Percentiles rank a stretch among this genome's conserved stretches.
Conservation (phyloP, 2,113 vertebrate species). For the Muntiacus muntjak region DNA sequence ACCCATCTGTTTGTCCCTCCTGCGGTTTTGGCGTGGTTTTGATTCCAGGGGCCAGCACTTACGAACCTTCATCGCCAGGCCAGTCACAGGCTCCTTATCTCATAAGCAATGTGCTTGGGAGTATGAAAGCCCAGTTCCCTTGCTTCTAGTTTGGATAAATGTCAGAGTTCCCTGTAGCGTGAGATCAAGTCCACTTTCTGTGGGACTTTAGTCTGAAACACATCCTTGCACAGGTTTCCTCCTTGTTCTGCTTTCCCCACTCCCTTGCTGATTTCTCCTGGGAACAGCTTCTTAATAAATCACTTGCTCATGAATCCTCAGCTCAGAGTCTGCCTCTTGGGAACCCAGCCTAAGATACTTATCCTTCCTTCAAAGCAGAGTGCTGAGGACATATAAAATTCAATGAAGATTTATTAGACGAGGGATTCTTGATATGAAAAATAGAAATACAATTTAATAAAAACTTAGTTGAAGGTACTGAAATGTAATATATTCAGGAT, state of each 20-base stretch:
- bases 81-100: not conserved
- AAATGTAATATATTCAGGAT: slow-evolving; percentile 28
- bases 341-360: slow-evolving; percentile 25
- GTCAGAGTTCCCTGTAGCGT: not conserved
- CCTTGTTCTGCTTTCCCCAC: not conserved
- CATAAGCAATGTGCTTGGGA: not conserved
- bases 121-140: not conserved
- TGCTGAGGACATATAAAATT: slow-evolving; percentile 32
- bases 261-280: not conserved
- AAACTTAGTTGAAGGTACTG: slow-evolving; percentile 36
- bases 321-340: slow-evolving; percentile 40
- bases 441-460: slow-evolving; percentile 60
- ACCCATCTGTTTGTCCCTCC: not conserved
- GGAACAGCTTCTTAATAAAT: slow-evolving; percentile 39
- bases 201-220: not conserved
- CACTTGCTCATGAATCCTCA: not conserved
- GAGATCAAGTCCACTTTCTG: not conserved
- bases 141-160: not conserved
- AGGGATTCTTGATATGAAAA: slow-evolving; percentile 36
- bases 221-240: not conserved
- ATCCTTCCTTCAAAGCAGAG: slow-evolving; percentile 14
- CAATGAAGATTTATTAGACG: slow-evolving; percentile 50
- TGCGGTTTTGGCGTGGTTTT: not conserved
- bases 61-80: not conserved
- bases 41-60: not conserved